These are phyloP conservation scores for Graptemys geographica DNA, from an alignment of 2,797 vertebrate genomes.

Conservation along the genomic window DNA sequence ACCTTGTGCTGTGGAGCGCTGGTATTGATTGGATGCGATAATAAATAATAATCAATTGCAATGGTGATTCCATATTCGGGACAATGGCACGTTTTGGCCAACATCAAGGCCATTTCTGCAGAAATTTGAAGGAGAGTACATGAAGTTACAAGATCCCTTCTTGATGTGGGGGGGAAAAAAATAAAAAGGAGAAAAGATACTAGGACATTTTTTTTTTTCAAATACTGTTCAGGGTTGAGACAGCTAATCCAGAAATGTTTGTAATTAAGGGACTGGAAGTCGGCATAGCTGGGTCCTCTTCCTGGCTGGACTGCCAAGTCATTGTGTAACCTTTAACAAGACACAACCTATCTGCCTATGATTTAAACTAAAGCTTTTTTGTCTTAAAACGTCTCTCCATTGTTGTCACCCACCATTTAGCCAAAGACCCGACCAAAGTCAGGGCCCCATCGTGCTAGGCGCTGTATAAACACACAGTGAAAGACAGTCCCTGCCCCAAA, in stretches of 20 bases:
- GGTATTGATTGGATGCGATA: neutral
- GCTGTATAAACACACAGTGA: neutral
- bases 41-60: neutral
- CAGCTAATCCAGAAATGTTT: no score
- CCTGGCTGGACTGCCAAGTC: no score
- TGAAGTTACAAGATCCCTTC: neutral
- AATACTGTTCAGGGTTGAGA: no score
- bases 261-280: no score
- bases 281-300: no score
- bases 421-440: no score
- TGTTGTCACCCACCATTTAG: neutral
- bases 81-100: fast-evolving
- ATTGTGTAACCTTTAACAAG: neutral
- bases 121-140: neutral
- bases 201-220: no score
- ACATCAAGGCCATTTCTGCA: fast-evolving
- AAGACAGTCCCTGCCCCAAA: neutral
- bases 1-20: neutral
- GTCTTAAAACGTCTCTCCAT: neutral
- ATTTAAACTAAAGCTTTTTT: neutral
- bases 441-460: no score
- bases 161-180: neutral
- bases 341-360: fast-evolving
- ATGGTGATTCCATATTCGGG: neutral
- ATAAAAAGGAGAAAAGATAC: no score